Percentiles rank a stretch among this genome's conserved stretches.
phyloP scores from a whole-genome alignment of 2,888 invertebrate species.

The Zeuzera pyrina region DNA sequence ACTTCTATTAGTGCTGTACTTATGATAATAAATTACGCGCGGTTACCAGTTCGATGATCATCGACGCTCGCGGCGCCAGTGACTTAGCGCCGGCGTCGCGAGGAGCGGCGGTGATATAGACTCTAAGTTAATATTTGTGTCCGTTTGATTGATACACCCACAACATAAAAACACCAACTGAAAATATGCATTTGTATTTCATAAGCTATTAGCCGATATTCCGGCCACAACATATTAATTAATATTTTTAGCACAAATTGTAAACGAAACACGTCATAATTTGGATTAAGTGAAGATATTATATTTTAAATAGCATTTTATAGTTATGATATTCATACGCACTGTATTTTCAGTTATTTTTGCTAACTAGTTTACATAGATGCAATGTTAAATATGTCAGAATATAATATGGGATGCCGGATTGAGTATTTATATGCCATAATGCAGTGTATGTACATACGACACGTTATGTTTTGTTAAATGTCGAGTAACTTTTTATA shows the following conservation, averaged over 20 bases:
- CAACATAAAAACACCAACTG: slow-evolving; percentile 63
- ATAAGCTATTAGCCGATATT: slow-evolving; percentile 55
- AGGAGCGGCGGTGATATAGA: slow-evolving; percentile 36
- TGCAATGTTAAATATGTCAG: slow-evolving; percentile 33
- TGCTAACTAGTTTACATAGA: slow-evolving; percentile 45
- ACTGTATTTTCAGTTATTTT: slow-evolving; percentile 46
- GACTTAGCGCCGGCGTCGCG: slow-evolving; percentile 35
- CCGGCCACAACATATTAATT: slow-evolving; percentile 60
- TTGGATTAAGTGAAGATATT: slow-evolving; percentile 38
- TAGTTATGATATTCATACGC: slow-evolving; percentile 42
- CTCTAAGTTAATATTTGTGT: slow-evolving; percentile 63
- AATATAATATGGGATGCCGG: too few relatives aligned
- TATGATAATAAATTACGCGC: slow-evolving; percentile 66
- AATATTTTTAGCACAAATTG: slow-evolving; percentile 41
- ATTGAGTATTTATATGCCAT: not conserved
- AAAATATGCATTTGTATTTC: slow-evolving; percentile 36
- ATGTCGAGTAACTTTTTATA: not conserved
- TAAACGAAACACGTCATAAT: slow-evolving; percentile 26
- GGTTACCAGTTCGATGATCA: slow-evolving; percentile 50
- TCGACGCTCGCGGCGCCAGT: slow-evolving; percentile 39
- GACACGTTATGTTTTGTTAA: not conserved
- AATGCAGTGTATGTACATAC: slow-evolving; percentile 13
- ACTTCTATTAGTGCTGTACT: slow-evolving; percentile 69
- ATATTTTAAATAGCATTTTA: slow-evolving; percentile 56
- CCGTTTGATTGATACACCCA: slow-evolving; percentile 55